These are phyloP conservation scores for Cecidostiba fungosa DNA, from an alignment of 2,888 invertebrate species.

Conservation along the genomic window DNA sequence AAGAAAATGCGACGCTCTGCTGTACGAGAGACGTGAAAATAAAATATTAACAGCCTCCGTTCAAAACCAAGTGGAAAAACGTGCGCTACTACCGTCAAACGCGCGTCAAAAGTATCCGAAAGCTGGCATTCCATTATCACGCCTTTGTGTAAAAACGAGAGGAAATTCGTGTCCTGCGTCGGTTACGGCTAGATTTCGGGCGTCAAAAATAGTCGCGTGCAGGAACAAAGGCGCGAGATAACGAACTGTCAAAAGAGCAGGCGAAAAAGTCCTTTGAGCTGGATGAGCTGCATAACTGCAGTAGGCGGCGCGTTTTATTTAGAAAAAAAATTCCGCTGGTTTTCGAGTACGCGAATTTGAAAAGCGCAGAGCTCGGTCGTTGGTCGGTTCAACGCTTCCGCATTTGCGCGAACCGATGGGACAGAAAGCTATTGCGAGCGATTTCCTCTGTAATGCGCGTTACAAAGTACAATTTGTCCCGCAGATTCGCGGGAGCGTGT, in stretches of 20 bases:
- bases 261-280: not conserved
- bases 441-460: slow-evolving; percentile 59
- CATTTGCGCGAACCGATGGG: slow-evolving; percentile 68
- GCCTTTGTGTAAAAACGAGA: not conserved
- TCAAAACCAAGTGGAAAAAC: not conserved
- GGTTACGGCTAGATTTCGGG: not conserved
- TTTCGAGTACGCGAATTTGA: not conserved
- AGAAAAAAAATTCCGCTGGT: not conserved
- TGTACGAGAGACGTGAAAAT: not conserved
- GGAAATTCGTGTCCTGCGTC: slow-evolving; percentile 4
- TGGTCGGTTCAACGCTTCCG: slow-evolving; percentile 77
- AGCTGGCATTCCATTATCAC: slow-evolving; percentile 3
- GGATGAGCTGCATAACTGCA: too few relatives aligned
- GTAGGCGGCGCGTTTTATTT: not conserved
- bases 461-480: slow-evolving; percentile 71
- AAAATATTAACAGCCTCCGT: slow-evolving; percentile 9
- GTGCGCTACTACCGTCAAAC: not conserved
- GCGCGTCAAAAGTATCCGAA: not conserved
- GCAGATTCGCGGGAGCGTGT: slow-evolving; percentile 67
- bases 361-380: slow-evolving; percentile 73
- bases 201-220: not conserved
- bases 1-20: not conserved
- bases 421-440: slow-evolving; percentile 64
- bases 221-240: slow-evolving; percentile 1
- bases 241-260: not conserved